Conservation (phyloP, 2,113 vertebrate genomes). For the Etheostoma cragini region DNA sequence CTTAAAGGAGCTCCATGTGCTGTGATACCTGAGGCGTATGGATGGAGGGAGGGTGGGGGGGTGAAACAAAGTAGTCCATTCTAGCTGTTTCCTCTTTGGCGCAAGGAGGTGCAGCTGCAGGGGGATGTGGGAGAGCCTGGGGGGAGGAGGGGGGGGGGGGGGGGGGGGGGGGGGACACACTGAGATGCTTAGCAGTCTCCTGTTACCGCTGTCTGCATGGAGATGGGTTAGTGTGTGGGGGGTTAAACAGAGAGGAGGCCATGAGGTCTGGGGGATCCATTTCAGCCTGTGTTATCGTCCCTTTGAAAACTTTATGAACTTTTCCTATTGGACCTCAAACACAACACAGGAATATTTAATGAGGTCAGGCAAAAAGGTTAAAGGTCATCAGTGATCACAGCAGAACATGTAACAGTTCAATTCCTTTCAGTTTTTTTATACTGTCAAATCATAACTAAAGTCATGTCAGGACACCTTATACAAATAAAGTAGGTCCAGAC, state of each 20-base stretch:
- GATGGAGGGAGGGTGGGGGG: background rate
- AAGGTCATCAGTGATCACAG: background rate
- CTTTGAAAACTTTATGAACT: constrained; percentile 26
- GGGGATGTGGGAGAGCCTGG: constrained; percentile 19
- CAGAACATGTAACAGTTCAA: background rate
- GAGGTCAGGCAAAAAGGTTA: background rate
- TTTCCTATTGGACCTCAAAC: constrained; percentile 24
- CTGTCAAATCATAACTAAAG: no score
- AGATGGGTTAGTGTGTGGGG: constrained; percentile 46
- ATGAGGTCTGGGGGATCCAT: constrained; percentile 37
- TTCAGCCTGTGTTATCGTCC: constrained; percentile 39
- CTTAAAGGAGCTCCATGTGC: constrained; percentile 21
- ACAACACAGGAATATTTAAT: constrained; percentile 19
- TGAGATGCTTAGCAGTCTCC: constrained; percentile 27
- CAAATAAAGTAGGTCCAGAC: no score
- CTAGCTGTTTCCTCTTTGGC: constrained; percentile 44
- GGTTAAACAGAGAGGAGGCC: constrained; percentile 19
- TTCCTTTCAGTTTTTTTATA: no score
- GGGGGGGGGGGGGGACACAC: constrained; percentile 3
- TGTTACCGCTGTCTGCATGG: constrained; percentile 45
- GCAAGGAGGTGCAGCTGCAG: background rate
- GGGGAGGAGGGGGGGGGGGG: no score
- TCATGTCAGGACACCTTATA: no score
- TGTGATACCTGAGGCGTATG: constrained; percentile 36
- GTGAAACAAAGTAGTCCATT: constrained; percentile 48